Evolutionary conservation across 2,888 invertebrate species (phyloP).

Genomic region (Caradrina clavipalpis): DNA sequence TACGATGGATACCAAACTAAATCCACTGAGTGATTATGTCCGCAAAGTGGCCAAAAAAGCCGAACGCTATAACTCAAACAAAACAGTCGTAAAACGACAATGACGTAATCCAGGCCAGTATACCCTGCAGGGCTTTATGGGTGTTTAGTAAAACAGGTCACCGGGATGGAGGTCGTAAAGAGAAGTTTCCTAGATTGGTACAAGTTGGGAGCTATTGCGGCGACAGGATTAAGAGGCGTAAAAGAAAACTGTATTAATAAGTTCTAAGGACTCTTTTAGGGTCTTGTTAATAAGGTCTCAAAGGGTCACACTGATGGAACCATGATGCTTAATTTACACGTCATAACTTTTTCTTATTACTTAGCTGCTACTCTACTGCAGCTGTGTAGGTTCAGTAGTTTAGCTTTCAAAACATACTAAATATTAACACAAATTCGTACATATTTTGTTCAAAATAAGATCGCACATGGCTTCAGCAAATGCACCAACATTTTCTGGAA

Average conservation of each 20-base stretch:
- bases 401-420: background rate
- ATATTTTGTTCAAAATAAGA: background rate
- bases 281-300: conserved; percentile 4
- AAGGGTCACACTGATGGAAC: conserved; percentile 2
- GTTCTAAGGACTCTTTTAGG: conserved; percentile 12
- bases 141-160: conserved; percentile 80
- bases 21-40: conserved; percentile 59
- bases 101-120: conserved; percentile 77
- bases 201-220: conserved; percentile 60
- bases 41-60: conserved; percentile 64
- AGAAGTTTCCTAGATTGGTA: conserved; percentile 73
- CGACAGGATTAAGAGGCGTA: conserved; percentile 20
- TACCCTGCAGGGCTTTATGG: conserved; percentile 78
- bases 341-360: background rate
- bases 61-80: conserved; percentile 64
- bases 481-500: conserved; percentile 1
- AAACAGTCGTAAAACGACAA: conserved; percentile 72
- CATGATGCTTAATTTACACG: background rate
- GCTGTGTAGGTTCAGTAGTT: background rate
- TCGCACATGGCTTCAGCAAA: background rate
- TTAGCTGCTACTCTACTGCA: background rate
- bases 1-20: conserved; percentile 56
- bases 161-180: conserved; percentile 74
- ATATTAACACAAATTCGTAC: background rate
- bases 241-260: conserved; percentile 28